Evolutionary conservation across 2,888 invertebrate species (phyloP), one percentile per base, ranked within the genome.

Genomic region (Junonia oenone): DNA sequence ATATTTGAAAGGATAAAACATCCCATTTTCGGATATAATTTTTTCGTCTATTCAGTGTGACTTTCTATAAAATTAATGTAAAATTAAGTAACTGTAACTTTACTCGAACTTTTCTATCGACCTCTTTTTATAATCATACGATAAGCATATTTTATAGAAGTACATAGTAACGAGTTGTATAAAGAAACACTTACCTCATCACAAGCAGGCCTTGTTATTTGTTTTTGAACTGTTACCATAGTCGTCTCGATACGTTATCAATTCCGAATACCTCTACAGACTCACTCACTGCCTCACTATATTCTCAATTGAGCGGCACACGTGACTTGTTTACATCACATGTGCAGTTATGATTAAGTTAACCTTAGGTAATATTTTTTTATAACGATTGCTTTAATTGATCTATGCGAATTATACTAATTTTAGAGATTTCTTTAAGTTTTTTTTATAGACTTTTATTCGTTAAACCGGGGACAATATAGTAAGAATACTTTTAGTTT

Each of bases 221-320:
- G 8, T 33, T 8, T 45, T 45, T 45, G 14, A 19, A 45, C 45
- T 45, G 51, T 45, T 52, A 52, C 45, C 45, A 17, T 33, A 33
- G 46, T 47, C 13, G 31, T 31, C n/a, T 19, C 17, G 17, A 47
- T 19, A 33, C 19, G 46, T 17, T 17, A 47, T 27, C 45, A 15
- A 52, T 15, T 35, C 15, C 27, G 26, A 46, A 45, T 52, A 52
- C 51, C 52, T 52, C 51, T 51, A 47, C 43, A 43, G 17, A 31
- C 31, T 19, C 45, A 37, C 26, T 45, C 52, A 46, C 52, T 52
- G 52, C 52, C 52, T 52, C 52, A 37, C 45, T 52, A 47, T 47
- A 47, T 47, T 47, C 46, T 47, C 31, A 47, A 31, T 46, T 19
- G 11, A 14, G 37, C 5, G 37, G 51, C 51, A 45, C 33, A 45